These are phyloP conservation scores for Rhynchotus rufescens DNA, from an alignment of 2,797 vertebrate genomes.

Conservation along the genomic window DNA sequence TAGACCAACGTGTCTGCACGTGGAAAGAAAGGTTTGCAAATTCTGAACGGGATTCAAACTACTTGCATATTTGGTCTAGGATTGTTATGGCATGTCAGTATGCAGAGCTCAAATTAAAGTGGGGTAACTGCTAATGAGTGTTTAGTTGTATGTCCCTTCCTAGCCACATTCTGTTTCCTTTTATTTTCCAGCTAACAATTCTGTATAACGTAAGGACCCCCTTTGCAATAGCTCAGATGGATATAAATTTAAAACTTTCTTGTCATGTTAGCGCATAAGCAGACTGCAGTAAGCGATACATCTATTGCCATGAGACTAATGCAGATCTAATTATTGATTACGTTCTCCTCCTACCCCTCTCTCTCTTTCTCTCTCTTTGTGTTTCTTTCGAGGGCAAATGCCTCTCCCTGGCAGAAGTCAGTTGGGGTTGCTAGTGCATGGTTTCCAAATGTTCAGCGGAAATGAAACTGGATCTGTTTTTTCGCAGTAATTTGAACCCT, in stretches of 20 bases:
- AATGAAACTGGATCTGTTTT: constrained; percentile 76
- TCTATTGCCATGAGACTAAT: constrained; percentile 74
- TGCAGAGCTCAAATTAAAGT: constrained; percentile 73
- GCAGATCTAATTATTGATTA: constrained; percentile 59
- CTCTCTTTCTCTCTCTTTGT: constrained; percentile 56
- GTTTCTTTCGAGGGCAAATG: constrained; percentile 76
- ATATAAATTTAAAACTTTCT: constrained; percentile 64
- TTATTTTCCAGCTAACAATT: constrained; percentile 57
- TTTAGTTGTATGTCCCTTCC: constrained; percentile 69
- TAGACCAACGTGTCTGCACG: constrained; percentile 74
- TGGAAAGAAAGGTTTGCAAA: constrained; percentile 55
- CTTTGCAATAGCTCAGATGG: constrained; percentile 67
- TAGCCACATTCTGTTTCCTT: constrained; percentile 49
- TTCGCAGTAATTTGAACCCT: constrained; percentile 79
- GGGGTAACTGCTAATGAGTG: constrained; percentile 64
- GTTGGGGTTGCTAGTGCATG: constrained; percentile 80
- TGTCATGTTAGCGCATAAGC: constrained; percentile 43
- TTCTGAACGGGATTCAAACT: constrained; percentile 69
- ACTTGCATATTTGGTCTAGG: constrained; percentile 58
- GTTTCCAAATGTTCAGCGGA: constrained; percentile 79
- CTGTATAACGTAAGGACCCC: constrained; percentile 72
- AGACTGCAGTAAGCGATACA: constrained; percentile 68
- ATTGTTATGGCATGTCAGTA: constrained; percentile 60
- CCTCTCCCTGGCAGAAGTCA: constrained; percentile 81
- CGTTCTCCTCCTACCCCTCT: constrained; percentile 64